A percentile compares a stretch with the other conserved stretches of the same genome.
These are phyloP conservation scores for Tiaroga cobitis DNA, from an alignment of 2,797 vertebrate species.

Conservation along the genomic window DNA sequence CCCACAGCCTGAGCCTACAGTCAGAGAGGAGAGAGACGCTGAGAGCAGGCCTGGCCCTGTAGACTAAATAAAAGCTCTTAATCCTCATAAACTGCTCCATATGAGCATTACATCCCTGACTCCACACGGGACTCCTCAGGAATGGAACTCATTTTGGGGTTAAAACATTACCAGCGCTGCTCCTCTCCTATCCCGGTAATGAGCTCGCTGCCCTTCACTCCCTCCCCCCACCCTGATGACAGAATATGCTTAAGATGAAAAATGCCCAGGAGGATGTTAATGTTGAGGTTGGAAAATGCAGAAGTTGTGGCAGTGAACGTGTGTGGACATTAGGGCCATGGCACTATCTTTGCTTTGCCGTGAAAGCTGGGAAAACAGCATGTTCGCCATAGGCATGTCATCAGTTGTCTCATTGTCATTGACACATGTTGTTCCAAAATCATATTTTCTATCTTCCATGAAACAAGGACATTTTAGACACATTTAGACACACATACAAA, in stretches of 20 bases:
- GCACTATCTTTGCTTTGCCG: constrained; percentile 36
- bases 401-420: not conserved
- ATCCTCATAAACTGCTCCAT: constrained; percentile 81
- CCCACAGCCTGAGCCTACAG: constrained; percentile 43
- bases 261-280: constrained; percentile 77
- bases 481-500: not conserved
- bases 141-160: constrained; percentile 77
- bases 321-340: constrained; percentile 46
- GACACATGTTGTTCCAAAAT: not conserved
- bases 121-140: constrained; percentile 65
- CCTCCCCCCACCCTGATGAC: constrained; percentile 67
- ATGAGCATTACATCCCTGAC: constrained; percentile 75
- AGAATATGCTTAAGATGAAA: constrained; percentile 75
- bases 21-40: constrained; percentile 56
- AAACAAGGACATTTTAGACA: not conserved
- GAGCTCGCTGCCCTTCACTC: constrained; percentile 54
- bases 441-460: not conserved
- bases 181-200: constrained; percentile 70
- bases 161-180: constrained; percentile 75
- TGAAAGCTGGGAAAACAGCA: not conserved
- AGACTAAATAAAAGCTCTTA: constrained; percentile 81
- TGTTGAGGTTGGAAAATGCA: constrained; percentile 63
- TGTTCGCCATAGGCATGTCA: not conserved
- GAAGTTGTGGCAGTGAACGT: constrained; percentile 55
- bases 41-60: constrained; percentile 59